Evolutionary conservation across 2,888 invertebrate species (phyloP).

Genomic region (Drosophila nigritarsus): DNA sequence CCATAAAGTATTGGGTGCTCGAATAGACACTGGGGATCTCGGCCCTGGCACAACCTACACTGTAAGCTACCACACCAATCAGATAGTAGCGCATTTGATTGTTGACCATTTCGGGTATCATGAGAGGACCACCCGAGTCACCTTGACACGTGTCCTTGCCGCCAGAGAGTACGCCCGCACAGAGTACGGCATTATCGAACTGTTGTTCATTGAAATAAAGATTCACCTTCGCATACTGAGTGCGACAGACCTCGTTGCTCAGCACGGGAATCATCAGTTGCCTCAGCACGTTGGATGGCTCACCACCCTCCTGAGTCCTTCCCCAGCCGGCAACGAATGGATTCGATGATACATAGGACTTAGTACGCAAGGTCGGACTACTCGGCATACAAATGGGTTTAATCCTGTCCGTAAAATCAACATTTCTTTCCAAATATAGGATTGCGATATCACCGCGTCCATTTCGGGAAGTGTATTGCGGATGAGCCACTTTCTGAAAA

Average conservation of each 20-base stretch:
- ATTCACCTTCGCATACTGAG: constrained; percentile 73
- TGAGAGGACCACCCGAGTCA: constrained; percentile 84
- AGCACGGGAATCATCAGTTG: constrained; percentile 90
- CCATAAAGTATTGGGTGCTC: constrained; percentile 87
- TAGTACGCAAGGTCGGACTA: constrained; percentile 86
- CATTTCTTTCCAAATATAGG: constrained; percentile 87
- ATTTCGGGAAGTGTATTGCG: constrained; percentile 77
- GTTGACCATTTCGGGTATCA: constrained; percentile 76
- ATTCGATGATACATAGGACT: constrained; percentile 86
- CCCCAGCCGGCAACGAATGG: constrained; percentile 91
- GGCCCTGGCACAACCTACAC: constrained; percentile 88
- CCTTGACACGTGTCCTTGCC: constrained; percentile 84
- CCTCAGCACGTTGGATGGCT: constrained; percentile 88
- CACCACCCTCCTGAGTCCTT: constrained; percentile 86
- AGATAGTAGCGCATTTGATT: constrained; percentile 84
- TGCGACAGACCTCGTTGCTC: constrained; percentile 87
- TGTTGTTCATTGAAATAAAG: constrained; percentile 76
- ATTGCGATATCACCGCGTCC: constrained; percentile 93
- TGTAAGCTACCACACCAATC: constrained; percentile 89
- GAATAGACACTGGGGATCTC: constrained; percentile 88
- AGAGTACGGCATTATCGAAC: constrained; percentile 82
- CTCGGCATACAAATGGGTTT: constrained; percentile 91
- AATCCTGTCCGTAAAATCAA: constrained; percentile 85
- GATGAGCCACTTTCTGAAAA: constrained; percentile 70
- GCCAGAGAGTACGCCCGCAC: constrained; percentile 82